Conservation (phyloP, 2,797 vertebrate genomes). For the Apogon talboti region DNA sequence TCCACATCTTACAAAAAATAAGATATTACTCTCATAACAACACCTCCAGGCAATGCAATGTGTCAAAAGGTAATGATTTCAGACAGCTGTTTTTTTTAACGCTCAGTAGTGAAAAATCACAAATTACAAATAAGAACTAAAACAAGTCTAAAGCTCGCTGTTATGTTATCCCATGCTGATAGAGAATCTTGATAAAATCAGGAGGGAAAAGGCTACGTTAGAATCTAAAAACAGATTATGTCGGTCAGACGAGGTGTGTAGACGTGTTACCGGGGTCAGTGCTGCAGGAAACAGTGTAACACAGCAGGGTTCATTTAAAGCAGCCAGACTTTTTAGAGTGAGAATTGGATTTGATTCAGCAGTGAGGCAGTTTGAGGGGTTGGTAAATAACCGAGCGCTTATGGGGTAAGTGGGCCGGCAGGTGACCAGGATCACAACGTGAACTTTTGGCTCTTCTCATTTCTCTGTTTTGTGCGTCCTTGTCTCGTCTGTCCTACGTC, state of each 20-base stretch:
- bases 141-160: no score
- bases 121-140: no score
- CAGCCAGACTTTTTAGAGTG: conserved; percentile 23
- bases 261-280: conserved; percentile 22
- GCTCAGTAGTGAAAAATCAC: no score
- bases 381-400: conserved; percentile 42
- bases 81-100: no score
- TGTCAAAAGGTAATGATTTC: no score
- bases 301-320: conserved; percentile 22
- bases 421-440: no score
- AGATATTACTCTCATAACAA: no score
- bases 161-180: conserved; percentile 35
- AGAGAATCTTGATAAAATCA: conserved; percentile 7
- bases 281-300: conserved; percentile 6
- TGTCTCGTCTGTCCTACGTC: no score
- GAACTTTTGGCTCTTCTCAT: not conserved
- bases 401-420: conserved; percentile 29
- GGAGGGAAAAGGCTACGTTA: conserved; percentile 17
- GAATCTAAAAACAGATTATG: conserved; percentile 25
- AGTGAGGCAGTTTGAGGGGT: conserved; percentile 34
- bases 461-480: no score
- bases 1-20: no score
- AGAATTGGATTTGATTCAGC: conserved; percentile 39
- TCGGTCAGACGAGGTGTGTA: not conserved
- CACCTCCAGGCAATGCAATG: no score